A percentile compares a stretch with the other conserved stretches of the same genome.
These are phyloP conservation scores for Drosophila nannoptera DNA, from an alignment of 1,140 invertebrate genomes.

Conservation along the genomic window DNA sequence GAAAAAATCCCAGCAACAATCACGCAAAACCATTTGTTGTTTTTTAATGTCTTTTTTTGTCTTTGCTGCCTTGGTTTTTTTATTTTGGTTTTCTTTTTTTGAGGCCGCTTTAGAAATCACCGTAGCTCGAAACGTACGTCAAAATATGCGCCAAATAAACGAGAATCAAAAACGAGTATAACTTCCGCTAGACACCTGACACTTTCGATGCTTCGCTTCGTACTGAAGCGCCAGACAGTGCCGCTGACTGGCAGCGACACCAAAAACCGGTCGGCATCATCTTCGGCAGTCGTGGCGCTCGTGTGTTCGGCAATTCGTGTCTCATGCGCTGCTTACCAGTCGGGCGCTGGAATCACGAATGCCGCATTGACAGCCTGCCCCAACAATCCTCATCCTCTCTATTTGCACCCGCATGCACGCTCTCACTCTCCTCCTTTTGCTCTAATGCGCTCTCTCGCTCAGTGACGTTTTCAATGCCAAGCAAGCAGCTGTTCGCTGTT, in stretches of 20 bases:
- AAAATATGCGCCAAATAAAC: conserved; percentile 49
- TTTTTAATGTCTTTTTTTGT: conserved; percentile 1
- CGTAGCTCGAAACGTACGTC: conserved; percentile 42
- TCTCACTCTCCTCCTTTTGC: conserved; percentile 3
- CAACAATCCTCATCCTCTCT: conserved; percentile 11
- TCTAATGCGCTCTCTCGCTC: conserved; percentile 11
- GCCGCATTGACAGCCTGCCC: conserved; percentile 39
- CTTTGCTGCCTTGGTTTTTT: conserved; percentile 5
- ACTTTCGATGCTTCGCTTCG: conserved; percentile 61
- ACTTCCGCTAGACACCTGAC: conserved; percentile 47
- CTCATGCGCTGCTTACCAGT: conserved; percentile 18
- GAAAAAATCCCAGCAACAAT: conserved; percentile 36
- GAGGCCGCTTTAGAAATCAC: conserved; percentile 22
- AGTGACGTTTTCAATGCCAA: conserved; percentile 67
- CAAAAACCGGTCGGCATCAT: conserved; percentile 36
- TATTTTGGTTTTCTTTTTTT: conserved; percentile 7
- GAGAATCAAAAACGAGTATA: conserved; percentile 29
- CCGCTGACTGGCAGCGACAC: conserved; percentile 54
- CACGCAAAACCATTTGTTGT: conserved; percentile 31
- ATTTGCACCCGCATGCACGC: background rate
- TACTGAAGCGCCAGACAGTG: conserved; percentile 59
- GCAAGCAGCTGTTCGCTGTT: conserved; percentile 64
- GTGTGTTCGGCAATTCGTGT: conserved; percentile 16
- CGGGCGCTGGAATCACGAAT: conserved; percentile 34
- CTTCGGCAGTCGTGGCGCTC: conserved; percentile 12